phyloP scores from a whole-genome alignment of 2,113 vertebrate species.

The Sardina pilchardus region DNA sequence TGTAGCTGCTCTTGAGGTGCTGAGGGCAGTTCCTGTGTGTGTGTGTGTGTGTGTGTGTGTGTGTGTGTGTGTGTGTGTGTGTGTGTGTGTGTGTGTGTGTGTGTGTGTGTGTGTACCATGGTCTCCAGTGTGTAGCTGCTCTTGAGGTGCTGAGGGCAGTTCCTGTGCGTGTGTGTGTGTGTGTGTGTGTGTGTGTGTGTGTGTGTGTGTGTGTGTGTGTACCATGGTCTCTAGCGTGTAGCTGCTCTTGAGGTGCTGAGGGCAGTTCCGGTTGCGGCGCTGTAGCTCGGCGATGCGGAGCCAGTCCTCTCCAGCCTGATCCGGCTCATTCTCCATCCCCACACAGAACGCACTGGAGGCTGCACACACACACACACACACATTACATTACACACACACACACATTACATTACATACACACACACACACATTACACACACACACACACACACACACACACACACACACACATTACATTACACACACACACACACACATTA shows the following conservation, averaged over 20 bases:
- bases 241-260: slow-evolving; percentile 89
- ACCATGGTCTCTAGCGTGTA: slow-evolving; percentile 89
- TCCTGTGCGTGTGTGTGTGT: no score
- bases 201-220: no score
- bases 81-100: no score
- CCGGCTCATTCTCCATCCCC: slow-evolving; percentile 84
- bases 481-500: neutral
- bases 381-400: slow-evolving; percentile 21
- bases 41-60: no score
- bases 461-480: neutral
- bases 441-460: neutral
- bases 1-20: no score
- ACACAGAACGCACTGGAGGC: slow-evolving; percentile 71
- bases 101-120: no score
- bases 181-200: no score
- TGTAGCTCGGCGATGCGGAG: slow-evolving; percentile 89
- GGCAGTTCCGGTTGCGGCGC: slow-evolving; percentile 80
- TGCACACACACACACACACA: slow-evolving; percentile 38
- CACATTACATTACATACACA: neutral
- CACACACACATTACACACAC: neutral
- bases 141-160: neutral
- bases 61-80: no score
- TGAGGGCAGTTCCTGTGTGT: no score
- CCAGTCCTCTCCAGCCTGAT: slow-evolving; percentile 83
- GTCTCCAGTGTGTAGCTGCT: slow-evolving; percentile 71